Percentiles rank a stretch among this genome's conserved stretches.
phyloP scores from a whole-genome alignment of 23 tunicate genomes.

The Ciona savignyi region DNA sequence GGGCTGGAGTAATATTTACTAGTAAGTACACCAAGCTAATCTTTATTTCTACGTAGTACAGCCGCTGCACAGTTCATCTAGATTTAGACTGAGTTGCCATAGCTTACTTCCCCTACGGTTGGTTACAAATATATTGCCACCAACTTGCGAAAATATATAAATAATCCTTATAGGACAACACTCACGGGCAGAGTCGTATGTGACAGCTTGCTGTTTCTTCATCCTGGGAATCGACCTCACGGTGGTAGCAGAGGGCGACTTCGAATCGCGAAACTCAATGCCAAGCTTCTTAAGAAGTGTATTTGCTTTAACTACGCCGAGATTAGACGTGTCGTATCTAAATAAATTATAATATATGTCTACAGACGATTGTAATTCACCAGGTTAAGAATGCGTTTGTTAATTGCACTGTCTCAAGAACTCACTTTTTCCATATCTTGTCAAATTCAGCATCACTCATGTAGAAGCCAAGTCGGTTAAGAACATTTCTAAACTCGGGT shows the following conservation, averaged over 20 bases:
- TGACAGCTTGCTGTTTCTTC: neutral
- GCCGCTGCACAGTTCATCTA: no score
- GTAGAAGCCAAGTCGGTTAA: slow-evolving; percentile 75
- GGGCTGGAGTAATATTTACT: no score
- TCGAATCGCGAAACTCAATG: slow-evolving; percentile 76
- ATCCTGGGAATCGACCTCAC: neutral
- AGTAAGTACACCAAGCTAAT: no score
- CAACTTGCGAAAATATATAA: no score
- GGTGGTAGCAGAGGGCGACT: slow-evolving; percentile 29
- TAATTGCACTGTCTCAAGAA: neutral
- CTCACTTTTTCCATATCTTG: slow-evolving; percentile 79
- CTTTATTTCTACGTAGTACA: no score
- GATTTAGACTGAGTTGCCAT: no score
- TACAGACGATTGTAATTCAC: neutral
- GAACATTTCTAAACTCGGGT: slow-evolving; percentile 73
- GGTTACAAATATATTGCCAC: no score
- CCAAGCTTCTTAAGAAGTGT: slow-evolving; percentile 68
- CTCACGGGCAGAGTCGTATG: slow-evolving; percentile 31
- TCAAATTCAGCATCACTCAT: slow-evolving; percentile 89
- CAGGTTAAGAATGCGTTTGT: neutral
- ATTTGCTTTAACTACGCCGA: slow-evolving; percentile 73
- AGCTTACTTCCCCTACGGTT: no score
- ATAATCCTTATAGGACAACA: neutral
- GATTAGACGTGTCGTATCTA: slow-evolving; percentile 51
- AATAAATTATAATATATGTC: neutral